Evolutionary conservation across 2,888 invertebrate genomes (phyloP), one percentile per base, ranked within the genome.

Genomic region (Tachina lurida): DNA sequence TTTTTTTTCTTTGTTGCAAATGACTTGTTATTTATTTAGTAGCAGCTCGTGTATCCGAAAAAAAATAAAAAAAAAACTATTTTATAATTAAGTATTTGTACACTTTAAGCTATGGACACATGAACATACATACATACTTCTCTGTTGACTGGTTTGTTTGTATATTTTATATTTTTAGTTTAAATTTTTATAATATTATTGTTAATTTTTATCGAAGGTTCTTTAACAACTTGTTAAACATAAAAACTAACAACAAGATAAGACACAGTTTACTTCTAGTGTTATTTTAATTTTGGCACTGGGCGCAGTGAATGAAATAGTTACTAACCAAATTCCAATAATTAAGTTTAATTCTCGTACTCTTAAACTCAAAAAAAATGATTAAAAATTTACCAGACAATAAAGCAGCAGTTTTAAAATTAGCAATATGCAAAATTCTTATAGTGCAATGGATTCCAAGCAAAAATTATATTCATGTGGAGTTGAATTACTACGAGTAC

Each of bases 161-260:
- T 58, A 22, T 17, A 22, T 71, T n/a, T 22, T 58, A 60, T 49
- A 47, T 77, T 73, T 71, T 41, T 49, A 65, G 41, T 65, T 83
- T 49, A 47, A 49, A 39, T 75, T 71, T 39, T 74, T 75, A 63
- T 75, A 79, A 80, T 68, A 60, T 54, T 67, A 75, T 65, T 84
- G 84, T 58, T 84, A 84, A 84, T 84, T 84, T 75, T 58, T 47
- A 52, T 70, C 71, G 84, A 84, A 84, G 84, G 84, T 80, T 84
- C 63, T 76, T 71, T 49, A 68, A 56, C 56, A 70, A 70, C 70
- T 63, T 75, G 70, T 84, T 84, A 79, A 77, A 77, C 71, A 77
- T 52, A 45, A 76, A 84, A 80, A 79, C 70, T 71, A 74, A 78
- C 67, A 84, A 43, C 58, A 45, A 74, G 77, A 83, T 68, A 84